Base-by-base conservation (phyloP, 2,888 invertebrate genomes). In the Idaea biselata region DNA sequence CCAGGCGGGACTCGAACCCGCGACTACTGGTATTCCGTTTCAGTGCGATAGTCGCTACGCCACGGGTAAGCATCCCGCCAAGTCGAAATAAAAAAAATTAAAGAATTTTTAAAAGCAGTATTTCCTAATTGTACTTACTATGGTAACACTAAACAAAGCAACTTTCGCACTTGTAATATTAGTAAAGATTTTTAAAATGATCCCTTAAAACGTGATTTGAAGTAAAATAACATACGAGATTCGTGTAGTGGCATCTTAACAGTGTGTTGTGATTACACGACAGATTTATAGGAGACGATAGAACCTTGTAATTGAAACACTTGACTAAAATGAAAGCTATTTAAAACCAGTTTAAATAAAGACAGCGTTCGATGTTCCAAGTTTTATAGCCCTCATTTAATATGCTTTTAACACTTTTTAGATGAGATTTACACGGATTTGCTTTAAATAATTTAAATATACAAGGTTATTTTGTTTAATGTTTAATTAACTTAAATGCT, bases 311-410 rank as follows among this genome's bases (percentile, higher is more conserved):
- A 77, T 76, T 73, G 73, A 71, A 68, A 68, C 68, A 71, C 70
- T 68, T 66, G 71, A 70, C 73, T 71, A 72, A 74, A 78, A 74
- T 76, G 71, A 74, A 77, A 73, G 70, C 73, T 73, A 73, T 74
- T 76, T 73, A 69, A 71, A 79, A 75, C 75, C 72, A 59, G 73
- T 74, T 78, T 71, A 59, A 73, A 77, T 74, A 63, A 74, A 74
- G 72, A 69, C 32, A 66, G 63, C 65, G 1, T 63, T 67, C 68
- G 62, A 63, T 67, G 65, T 62, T 64, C 59, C 58, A 66, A 64
- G 63, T 65, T 68, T 67, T 65, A 68, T 64, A 65, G 64, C 61
- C 59, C 8, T 44, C 6, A 62, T 59, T 62, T 66, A 65, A 68
- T 67, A 65, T 61, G 61, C 61, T 59, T 64, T 67, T 65, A 68